Percentiles rank a stretch among this genome's conserved stretches.
Conservation (phyloP, 2,113 vertebrate genomes). For the Leptosomus discolor region DNA sequence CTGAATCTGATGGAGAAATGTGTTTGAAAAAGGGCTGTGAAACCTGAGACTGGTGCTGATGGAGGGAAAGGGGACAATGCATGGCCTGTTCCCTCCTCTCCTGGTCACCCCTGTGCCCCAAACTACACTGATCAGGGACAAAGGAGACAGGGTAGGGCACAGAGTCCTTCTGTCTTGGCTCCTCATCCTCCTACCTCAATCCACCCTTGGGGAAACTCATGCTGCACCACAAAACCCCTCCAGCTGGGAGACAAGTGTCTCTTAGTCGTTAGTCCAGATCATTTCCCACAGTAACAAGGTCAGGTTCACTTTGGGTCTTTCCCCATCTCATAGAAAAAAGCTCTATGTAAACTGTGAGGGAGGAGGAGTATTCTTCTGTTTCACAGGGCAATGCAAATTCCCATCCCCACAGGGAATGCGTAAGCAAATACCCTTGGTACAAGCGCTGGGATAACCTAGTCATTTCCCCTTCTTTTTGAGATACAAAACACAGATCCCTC, state of each 20-base stretch:
- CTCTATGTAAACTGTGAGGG: rapidly evolving
- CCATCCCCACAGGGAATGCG: neutral
- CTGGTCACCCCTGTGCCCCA: neutral
- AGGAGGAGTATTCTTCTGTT: neutral
- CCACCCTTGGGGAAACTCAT: neutral
- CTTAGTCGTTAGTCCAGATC: neutral
- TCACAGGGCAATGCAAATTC: neutral
- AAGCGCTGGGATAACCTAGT: neutral
- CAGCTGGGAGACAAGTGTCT: neutral
- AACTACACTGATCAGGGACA: neutral
- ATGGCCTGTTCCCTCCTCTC: neutral
- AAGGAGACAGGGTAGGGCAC: too few species aligned
- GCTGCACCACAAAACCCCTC: neutral
- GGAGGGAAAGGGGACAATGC: neutral
- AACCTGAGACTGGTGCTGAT: neutral
- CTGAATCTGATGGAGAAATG: neutral
- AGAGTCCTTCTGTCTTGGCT: neutral
- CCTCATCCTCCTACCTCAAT: neutral
- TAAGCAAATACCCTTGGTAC: neutral
- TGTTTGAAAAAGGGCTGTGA: neutral
- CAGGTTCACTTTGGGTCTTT: neutral
- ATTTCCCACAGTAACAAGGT: neutral
- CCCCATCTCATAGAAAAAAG: neutral
- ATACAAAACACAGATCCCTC: neutral
- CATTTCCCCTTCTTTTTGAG: neutral